phyloP scores from a whole-genome alignment of 2,888 invertebrate species.

The Mesorhabditis belari region DNA sequence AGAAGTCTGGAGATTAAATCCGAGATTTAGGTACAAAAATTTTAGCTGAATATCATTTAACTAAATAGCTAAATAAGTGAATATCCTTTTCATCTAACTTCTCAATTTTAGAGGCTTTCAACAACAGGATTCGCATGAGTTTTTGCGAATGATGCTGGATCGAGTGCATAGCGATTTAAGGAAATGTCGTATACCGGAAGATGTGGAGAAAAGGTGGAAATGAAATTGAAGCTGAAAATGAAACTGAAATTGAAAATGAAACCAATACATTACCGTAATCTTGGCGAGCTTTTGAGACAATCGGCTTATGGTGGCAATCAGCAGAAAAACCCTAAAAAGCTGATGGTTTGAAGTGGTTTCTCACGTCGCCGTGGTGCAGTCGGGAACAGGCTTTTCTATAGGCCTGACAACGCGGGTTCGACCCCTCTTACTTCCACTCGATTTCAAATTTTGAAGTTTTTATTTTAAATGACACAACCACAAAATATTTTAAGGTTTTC shows the following conservation, averaged over 20 bases:
- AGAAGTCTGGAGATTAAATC: constrained; percentile 77
- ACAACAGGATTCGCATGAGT: constrained; percentile 80
- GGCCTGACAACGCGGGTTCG: no score
- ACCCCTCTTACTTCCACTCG: no score
- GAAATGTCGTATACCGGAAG: constrained; percentile 15
- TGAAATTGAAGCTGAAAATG: not conserved
- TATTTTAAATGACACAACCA: no score
- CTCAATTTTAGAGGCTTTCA: constrained; percentile 65
- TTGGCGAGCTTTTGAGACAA: not conserved
- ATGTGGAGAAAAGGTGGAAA: constrained; percentile 5
- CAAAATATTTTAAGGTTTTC: no score
- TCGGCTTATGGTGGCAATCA: not conserved
- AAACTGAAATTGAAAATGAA: no score
- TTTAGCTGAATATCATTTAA: not conserved
- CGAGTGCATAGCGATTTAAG: constrained; percentile 71
- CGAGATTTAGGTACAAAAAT: constrained; percentile 64
- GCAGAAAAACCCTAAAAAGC: not conserved
- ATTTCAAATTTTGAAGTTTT: no score
- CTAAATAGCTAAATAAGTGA: constrained; percentile 1
- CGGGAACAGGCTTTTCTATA: no score
- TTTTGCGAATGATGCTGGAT: constrained; percentile 74
- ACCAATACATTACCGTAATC: no score
- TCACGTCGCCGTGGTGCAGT: no score
- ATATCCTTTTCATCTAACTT: not conserved
- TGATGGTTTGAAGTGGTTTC: no score